Percentiles rank a stretch among this genome's conserved stretches.
Conservation (phyloP, 2,797 vertebrate species). For the Microctenopoma steveboyesi region DNA sequence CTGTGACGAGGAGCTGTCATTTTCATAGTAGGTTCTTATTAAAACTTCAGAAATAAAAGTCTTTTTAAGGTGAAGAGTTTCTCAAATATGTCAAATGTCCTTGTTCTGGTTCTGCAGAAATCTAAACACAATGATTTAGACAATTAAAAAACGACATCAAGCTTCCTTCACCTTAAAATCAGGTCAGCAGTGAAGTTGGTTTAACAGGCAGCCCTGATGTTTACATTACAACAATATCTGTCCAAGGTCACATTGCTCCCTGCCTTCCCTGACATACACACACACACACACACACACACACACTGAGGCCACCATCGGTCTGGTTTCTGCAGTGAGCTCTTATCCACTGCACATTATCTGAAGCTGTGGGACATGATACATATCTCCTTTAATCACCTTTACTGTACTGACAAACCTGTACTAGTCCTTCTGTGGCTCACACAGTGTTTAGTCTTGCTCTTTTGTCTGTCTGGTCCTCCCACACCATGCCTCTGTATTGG, state of each 20-base stretch:
- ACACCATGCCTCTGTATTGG: conserved; percentile 12
- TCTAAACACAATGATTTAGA: conserved; percentile 25
- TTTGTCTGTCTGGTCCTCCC: background rate
- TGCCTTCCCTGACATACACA: conserved; percentile 16
- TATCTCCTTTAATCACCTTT: conserved; percentile 29
- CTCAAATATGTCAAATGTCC: background rate
- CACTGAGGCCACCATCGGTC: conserved; percentile 50
- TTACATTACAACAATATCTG: conserved; percentile 62
- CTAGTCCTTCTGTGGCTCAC: background rate
- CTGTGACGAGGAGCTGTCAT: too few species aligned
- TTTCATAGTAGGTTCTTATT: too few species aligned
- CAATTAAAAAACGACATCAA: too few species aligned
- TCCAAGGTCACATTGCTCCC: conserved; percentile 54
- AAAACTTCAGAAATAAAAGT: background rate
- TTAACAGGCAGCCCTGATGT: conserved; percentile 40
- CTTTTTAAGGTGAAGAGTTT: background rate
- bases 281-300: conserved; percentile 21
- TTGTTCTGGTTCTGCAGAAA: background rate
- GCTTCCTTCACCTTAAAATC: conserved; percentile 5
- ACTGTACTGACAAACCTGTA: conserved; percentile 7
- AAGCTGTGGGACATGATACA: conserved; percentile 39
- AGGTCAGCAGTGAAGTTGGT: conserved; percentile 28
- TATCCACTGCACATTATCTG: conserved; percentile 46
- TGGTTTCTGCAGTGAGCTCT: conserved; percentile 26
- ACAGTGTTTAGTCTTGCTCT: conserved; percentile 43